These are phyloP conservation scores for Protodeltote pygarga DNA, from an alignment of 2,888 invertebrate genomes.

Conservation along the genomic window DNA sequence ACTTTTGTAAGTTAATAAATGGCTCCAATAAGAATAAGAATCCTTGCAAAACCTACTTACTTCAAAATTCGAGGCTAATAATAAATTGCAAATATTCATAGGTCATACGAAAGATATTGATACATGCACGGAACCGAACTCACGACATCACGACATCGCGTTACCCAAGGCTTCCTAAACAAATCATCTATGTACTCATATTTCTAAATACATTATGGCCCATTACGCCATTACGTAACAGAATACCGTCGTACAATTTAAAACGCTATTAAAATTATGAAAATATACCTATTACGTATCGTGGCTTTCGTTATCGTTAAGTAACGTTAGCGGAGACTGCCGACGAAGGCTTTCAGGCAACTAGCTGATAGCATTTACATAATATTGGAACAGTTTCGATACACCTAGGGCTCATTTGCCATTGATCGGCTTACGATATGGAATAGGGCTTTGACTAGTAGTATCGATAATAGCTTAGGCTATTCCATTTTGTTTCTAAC, in stretches of 20 bases:
- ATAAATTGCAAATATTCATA: conserved; percentile 22
- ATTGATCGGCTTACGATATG: conserved; percentile 74
- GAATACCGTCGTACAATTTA: conserved; percentile 31
- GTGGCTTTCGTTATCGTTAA: conserved; percentile 62
- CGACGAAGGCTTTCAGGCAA: conserved; percentile 65
- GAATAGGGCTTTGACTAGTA: conserved; percentile 49
- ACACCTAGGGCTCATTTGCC: conserved; percentile 77
- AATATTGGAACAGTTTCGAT: conserved; percentile 75
- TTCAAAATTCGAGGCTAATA: conserved; percentile 8
- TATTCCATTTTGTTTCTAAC: conserved; percentile 25
- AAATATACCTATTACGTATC: conserved; percentile 46
- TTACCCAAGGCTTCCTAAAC: conserved; percentile 20
- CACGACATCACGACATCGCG: conserved; percentile 36
- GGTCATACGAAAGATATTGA: conserved; percentile 9
- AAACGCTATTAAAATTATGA: conserved; percentile 47
- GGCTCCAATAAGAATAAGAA: too few species aligned
- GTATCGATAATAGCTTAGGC: conserved; percentile 30
- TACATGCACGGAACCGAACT: conserved; percentile 24
- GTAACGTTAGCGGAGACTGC: conserved; percentile 60
- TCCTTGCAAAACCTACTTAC: conserved; percentile 6
- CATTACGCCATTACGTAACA: conserved; percentile 27
- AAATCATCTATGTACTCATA: conserved; percentile 1
- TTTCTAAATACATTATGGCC: conserved; percentile 4
- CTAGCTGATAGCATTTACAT: conserved; percentile 79
- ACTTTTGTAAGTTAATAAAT: too few species aligned